Evolutionary conservation across 2,113 vertebrate species (phyloP).

Genomic region (Narcine bancroftii): DNA sequence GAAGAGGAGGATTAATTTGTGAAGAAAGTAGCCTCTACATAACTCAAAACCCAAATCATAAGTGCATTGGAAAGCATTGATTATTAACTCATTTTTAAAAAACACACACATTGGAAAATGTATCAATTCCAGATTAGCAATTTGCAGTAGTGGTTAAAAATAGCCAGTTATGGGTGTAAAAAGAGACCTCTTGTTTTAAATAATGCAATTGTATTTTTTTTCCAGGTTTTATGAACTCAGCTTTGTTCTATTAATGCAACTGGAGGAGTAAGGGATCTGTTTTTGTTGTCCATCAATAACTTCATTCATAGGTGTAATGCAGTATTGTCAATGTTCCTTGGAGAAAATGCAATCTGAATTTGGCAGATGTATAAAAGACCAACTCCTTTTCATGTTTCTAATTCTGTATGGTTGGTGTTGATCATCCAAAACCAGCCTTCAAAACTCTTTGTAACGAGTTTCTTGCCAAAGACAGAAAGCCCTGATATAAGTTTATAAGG

Average conservation of each 20-base stretch:
- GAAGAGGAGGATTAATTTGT: background rate
- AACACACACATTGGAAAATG: too few relatives aligned
- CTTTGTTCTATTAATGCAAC: background rate
- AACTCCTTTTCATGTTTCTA: background rate
- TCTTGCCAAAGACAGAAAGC: too few relatives aligned
- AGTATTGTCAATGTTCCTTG: background rate
- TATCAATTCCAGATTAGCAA: too few relatives aligned
- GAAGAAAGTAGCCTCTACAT: background rate
- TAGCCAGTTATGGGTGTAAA: background rate
- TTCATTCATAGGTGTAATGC: background rate
- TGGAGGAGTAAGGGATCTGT: background rate
- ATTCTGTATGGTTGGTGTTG: background rate
- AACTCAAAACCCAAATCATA: background rate
- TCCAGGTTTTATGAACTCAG: background rate
- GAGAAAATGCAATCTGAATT: background rate
- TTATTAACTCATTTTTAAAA: too few relatives aligned
- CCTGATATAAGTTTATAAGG: too few relatives aligned
- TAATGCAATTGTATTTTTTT: background rate
- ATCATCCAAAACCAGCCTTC: background rate
- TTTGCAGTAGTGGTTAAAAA: background rate
- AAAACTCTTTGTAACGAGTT: too few relatives aligned
- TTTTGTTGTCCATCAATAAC: constrained; percentile 24
- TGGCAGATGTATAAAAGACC: background rate
- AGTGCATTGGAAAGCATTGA: background rate
- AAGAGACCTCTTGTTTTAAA: background rate